These are phyloP conservation scores for Orthosia gracilis DNA, from an alignment of 2,888 invertebrate genomes.

Conservation along the genomic window DNA sequence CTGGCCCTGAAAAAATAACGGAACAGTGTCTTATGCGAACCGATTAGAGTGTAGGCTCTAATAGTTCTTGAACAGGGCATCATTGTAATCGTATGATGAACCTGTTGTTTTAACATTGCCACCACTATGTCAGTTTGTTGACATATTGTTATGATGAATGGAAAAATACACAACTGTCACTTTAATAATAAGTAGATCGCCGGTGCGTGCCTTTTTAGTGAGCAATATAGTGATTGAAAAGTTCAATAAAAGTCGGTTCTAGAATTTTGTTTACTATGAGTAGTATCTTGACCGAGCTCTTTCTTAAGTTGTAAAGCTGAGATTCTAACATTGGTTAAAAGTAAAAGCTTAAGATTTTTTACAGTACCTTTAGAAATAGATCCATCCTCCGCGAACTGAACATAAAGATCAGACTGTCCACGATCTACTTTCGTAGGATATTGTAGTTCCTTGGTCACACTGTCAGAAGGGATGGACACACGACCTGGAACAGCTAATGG, in stretches of 20 bases:
- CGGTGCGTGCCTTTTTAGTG: not conserved
- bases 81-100: constrained; percentile 37
- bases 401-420: too few species aligned
- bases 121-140: constrained; percentile 3
- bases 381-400: too few species aligned
- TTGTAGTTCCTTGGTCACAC: too few species aligned
- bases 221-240: not conserved
- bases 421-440: too few species aligned
- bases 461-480: too few species aligned
- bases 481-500: too few species aligned
- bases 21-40: constrained; percentile 32
- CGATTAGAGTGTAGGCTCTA: constrained; percentile 46
- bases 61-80: constrained; percentile 48
- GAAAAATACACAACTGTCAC: constrained; percentile 37
- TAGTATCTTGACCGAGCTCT: not conserved
- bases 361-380: too few species aligned
- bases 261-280: not conserved
- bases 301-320: not conserved
- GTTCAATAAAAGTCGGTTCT: not conserved
- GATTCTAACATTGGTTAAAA: not conserved
- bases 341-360: too few species aligned
- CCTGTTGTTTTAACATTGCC: constrained; percentile 39
- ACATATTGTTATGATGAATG: constrained; percentile 4
- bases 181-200: constrained; percentile 1
- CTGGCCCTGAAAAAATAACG: constrained; percentile 53